Conservation (phyloP, 2,113 vertebrate genomes). For the Phainopepla nitens region DNA sequence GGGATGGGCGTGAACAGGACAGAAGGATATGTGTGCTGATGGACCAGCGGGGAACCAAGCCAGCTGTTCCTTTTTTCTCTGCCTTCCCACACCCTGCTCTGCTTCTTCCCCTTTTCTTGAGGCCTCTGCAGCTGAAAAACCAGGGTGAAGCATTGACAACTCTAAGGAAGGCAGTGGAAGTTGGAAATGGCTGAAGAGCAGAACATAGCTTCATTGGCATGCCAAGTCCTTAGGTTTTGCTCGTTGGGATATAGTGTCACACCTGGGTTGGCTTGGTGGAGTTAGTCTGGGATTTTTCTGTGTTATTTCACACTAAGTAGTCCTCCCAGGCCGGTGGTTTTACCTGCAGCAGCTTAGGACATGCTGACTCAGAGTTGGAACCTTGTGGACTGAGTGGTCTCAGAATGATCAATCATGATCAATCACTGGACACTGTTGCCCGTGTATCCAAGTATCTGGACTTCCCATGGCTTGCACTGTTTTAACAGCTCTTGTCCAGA, state of each 20-base stretch:
- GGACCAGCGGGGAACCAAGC: neutral
- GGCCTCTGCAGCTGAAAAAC: neutral
- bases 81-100: neutral
- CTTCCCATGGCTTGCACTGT: neutral
- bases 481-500: neutral
- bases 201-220: accelerated
- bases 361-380: neutral
- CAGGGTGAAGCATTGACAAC: neutral
- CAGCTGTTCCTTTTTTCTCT: accelerated
- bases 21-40: neutral
- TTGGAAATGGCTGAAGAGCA: neutral
- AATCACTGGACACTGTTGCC: neutral
- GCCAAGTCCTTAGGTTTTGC: neutral
- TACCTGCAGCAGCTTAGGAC: neutral
- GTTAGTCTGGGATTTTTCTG: neutral
- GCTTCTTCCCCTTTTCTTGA: neutral
- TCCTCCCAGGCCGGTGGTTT: neutral
- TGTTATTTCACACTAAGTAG: neutral
- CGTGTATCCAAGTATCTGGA: neutral
- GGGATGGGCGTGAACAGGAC: neutral
- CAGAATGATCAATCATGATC: neutral
- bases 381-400: neutral
- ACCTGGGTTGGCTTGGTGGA: neutral
- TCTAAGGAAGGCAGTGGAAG: neutral
- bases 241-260: neutral